Conservation (phyloP, 2,797 vertebrate species). For the Phyllotis vaccarum region DNA sequence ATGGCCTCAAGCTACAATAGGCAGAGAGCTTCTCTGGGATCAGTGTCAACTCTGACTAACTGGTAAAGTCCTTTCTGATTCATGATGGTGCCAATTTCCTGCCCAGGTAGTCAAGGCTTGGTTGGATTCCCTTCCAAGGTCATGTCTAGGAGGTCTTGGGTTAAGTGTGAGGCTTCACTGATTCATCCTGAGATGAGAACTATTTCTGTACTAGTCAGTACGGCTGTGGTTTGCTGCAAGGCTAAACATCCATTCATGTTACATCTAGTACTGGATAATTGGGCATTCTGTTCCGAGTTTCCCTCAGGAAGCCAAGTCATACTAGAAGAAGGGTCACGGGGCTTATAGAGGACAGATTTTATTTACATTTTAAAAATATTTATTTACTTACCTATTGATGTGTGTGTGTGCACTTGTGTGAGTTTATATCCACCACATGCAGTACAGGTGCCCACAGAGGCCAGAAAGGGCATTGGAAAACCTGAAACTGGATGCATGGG, state of each 20-base stretch:
- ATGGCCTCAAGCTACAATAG: not conserved
- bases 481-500: not conserved
- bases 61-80: not conserved
- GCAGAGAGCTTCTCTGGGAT: not conserved
- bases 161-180: not conserved
- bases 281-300: not conserved
- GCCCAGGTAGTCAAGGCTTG: not conserved
- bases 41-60: not conserved
- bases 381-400: not conserved
- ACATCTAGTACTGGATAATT: accelerated
- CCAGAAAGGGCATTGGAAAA: not conserved
- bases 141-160: not conserved
- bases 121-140: not conserved
- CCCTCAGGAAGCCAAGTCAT: not conserved
- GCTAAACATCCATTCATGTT: not conserved
- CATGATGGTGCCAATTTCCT: not conserved
- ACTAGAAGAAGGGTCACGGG: not conserved
- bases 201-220: not conserved
- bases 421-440: not conserved
- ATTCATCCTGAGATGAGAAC: not conserved
- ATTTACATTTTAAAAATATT: not conserved
- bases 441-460: not conserved
- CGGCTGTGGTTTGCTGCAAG: not conserved
- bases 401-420: not conserved
- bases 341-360: not conserved